phyloP scores from a whole-genome alignment of 2,888 invertebrate genomes.

The Cheilosia urbana region DNA sequence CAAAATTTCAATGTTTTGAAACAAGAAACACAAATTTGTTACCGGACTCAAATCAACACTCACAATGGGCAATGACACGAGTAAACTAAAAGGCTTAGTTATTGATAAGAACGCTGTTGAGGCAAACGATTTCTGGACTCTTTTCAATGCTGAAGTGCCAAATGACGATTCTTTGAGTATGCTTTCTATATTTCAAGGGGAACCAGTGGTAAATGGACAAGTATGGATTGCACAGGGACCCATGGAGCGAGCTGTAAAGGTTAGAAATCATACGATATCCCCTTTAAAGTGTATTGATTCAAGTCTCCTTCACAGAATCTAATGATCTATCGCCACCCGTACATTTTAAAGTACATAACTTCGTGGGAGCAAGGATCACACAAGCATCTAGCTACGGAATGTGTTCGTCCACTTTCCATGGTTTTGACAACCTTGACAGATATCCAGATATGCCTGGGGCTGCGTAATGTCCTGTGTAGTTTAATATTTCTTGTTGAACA shows the following conservation, averaged over 20 bases:
- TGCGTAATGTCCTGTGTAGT: slow-evolving; percentile 92
- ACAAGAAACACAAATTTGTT: neutral
- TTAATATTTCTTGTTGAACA: slow-evolving; percentile 93
- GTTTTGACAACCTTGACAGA: slow-evolving; percentile 88
- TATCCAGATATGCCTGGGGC: slow-evolving; percentile 92
- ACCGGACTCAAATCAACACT: slow-evolving; percentile 2
- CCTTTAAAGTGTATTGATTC: neutral
- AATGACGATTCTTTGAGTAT: slow-evolving; percentile 85
- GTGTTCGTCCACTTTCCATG: slow-evolving; percentile 90
- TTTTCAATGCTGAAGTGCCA: slow-evolving; percentile 84
- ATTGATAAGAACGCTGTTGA: slow-evolving; percentile 90
- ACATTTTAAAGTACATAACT: slow-evolving; percentile 92
- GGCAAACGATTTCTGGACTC: slow-evolving; percentile 91
- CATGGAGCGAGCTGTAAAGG: slow-evolving; percentile 91
- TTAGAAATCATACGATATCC: slow-evolving; percentile 80
- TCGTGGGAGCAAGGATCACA: slow-evolving; percentile 91
- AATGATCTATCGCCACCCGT: slow-evolving; percentile 93
- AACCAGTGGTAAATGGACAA: slow-evolving; percentile 87
- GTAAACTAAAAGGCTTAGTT: slow-evolving; percentile 89
- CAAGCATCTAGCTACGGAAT: slow-evolving; percentile 92
- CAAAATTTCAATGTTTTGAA: slow-evolving; percentile 42
- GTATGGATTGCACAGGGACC: slow-evolving; percentile 88
- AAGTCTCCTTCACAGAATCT: slow-evolving; percentile 87
- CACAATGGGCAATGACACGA: slow-evolving; percentile 91
- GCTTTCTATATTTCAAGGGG: slow-evolving; percentile 91